Percentiles rank a stretch among this genome's conserved stretches.
phyloP scores from a whole-genome alignment of 2,797 vertebrate species.

The Neosilurus hyrtlii region DNA sequence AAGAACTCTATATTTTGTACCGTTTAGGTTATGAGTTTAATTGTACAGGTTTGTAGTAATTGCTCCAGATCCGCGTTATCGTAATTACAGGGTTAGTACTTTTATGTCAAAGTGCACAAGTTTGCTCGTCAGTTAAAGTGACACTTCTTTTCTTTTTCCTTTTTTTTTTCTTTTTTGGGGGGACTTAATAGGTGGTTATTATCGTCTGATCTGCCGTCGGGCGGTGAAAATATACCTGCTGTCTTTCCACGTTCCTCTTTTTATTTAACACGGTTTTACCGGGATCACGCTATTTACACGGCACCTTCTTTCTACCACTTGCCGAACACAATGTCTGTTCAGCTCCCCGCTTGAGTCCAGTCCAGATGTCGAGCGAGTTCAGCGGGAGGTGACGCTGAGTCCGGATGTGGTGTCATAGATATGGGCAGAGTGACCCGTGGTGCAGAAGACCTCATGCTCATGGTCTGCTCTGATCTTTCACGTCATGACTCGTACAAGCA shows the following conservation, averaged over 20 bases:
- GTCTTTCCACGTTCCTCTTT: conserved; percentile 3
- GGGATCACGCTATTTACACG: background rate
- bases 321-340: background rate
- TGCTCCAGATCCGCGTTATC: conserved; percentile 5
- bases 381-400: background rate
- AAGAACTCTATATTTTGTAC: conserved; percentile 12
- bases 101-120: conserved; percentile 27
- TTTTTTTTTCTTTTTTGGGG: too few species aligned
- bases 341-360: background rate
- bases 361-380: background rate
- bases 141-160: conserved; percentile 14
- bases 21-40: background rate
- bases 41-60: conserved; percentile 36
- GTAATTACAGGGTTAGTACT: conserved; percentile 33
- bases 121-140: background rate
- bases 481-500: background rate
- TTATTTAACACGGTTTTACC: background rate
- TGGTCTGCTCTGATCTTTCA: background rate
- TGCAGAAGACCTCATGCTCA: background rate
- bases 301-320: background rate
- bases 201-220: conserved; percentile 32
- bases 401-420: background rate
- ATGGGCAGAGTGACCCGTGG: background rate
- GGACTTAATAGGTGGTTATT: conserved; percentile 32
- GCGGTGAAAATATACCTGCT: conserved; percentile 21